Percentiles rank a stretch among this genome's conserved stretches.
These are phyloP conservation scores for Nasonia vitripennis DNA, from an alignment of 1,140 invertebrate genomes.

Conservation along the genomic window DNA sequence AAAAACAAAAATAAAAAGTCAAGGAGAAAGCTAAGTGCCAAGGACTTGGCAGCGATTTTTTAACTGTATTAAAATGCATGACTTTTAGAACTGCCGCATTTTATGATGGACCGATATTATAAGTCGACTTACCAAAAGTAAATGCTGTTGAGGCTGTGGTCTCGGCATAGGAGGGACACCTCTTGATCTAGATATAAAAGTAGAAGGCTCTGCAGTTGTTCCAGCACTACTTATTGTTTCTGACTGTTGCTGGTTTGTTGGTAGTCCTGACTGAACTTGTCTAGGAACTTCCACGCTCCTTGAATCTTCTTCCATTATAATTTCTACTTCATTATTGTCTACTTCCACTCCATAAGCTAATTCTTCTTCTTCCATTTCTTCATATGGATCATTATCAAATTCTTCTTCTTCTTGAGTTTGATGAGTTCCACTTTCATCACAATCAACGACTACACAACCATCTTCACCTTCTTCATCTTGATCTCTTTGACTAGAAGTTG, in stretches of 20 bases:
- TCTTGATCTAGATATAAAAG: constrained; percentile 70
- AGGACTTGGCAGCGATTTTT: too few species aligned
- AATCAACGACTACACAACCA: constrained; percentile 83
- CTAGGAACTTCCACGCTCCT: constrained; percentile 77
- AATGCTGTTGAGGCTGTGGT: constrained; percentile 71
- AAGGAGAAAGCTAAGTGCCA: too few species aligned
- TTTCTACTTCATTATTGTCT: constrained; percentile 82
- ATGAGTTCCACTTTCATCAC: constrained; percentile 77
- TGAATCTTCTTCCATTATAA: constrained; percentile 78
- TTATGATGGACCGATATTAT: too few species aligned
- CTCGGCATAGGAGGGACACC: constrained; percentile 70
- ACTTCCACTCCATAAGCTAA: constrained; percentile 74
- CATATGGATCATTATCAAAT: constrained; percentile 76
- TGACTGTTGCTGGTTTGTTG: constrained; percentile 70
- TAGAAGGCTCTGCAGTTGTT: constrained; percentile 73
- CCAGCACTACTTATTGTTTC: constrained; percentile 78
- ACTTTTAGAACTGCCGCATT: too few species aligned
- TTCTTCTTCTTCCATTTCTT: constrained; percentile 77
- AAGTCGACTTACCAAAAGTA: constrained; percentile 66
- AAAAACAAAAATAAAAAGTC: too few species aligned
- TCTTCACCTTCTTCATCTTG: constrained; percentile 87
- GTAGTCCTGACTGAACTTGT: constrained; percentile 67
- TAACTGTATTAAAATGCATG: too few species aligned
- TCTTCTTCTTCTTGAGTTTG: constrained; percentile 78
- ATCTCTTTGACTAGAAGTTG: constrained; percentile 87